Percentiles rank a stretch among this genome's conserved stretches.
Evolutionary conservation across 64 coral and sea anemone genomes (phyloP).

Genomic region (Porites lutea): DNA sequence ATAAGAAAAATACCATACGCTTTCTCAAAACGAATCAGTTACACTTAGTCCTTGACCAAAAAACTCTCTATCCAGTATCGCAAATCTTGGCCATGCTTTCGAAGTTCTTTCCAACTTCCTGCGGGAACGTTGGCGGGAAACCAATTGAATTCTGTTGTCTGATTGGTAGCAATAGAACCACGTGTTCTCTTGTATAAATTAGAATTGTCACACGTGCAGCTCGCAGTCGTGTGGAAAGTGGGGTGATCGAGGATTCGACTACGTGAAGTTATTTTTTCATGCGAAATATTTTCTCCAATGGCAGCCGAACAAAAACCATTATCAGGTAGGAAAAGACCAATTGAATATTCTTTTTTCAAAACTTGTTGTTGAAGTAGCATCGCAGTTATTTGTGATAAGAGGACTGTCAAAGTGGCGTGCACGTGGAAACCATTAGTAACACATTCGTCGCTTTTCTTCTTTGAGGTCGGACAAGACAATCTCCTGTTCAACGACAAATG

Average conservation of each 20-base stretch:
- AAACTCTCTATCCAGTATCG: not conserved
- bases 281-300: not conserved
- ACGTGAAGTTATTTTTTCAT: no score
- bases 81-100: no score
- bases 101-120: no score
- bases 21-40: not conserved
- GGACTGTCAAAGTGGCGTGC: not conserved
- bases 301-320: slow-evolving; percentile 71
- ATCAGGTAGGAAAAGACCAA: slow-evolving; percentile 21
- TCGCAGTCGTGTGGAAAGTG: no score
- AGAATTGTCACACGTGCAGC: not conserved
- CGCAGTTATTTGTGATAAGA: not conserved
- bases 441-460: no score
- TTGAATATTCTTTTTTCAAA: not conserved
- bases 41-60: not conserved
- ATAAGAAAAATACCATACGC: not conserved
- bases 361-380: not conserved
- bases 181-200: not conserved
- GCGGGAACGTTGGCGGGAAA: not conserved
- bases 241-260: no score
- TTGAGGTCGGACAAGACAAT: no score
- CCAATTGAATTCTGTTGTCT: not conserved
- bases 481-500: no score
- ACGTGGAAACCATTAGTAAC: no score
- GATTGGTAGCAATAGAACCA: slow-evolving; percentile 15